A percentile compares a stretch with the other conserved stretches of the same genome.
These are phyloP conservation scores for Phycodurus eques DNA, from an alignment of 2,113 vertebrate genomes.

Conservation along the genomic window DNA sequence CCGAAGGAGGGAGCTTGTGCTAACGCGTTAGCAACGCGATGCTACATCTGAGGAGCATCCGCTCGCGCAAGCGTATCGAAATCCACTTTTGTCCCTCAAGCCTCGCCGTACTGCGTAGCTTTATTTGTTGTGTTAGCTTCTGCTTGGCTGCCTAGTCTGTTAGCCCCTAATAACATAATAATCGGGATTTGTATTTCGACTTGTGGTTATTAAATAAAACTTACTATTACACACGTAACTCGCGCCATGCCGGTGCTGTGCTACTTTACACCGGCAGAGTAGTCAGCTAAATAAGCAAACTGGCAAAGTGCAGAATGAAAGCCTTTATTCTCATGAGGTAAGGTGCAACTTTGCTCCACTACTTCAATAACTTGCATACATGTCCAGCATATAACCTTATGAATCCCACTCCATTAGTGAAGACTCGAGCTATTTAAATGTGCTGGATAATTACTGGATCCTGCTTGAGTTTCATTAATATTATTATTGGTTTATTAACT, in stretches of 20 bases:
- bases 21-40: conserved; percentile 4
- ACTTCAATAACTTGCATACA: background rate
- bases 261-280: conserved; percentile 23
- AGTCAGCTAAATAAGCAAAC: conserved; percentile 35
- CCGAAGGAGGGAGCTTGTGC: conserved; percentile 13
- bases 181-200: background rate
- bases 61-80: too few relatives aligned
- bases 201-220: background rate
- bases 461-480: background rate
- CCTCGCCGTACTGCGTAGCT: background rate
- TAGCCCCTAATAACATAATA: background rate
- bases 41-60: conserved; percentile 6
- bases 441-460: background rate
- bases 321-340: conserved; percentile 51
- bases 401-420: background rate
- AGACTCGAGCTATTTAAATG: background rate
- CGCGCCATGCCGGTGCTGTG: background rate
- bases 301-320: conserved; percentile 55
- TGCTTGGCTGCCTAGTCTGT: background rate
- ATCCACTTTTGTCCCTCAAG: conserved; percentile 31
- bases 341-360: conserved; percentile 20
- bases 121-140: conserved; percentile 57
- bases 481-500: background rate
- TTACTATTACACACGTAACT: background rate
- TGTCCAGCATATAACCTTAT: background rate